Conservation (phyloP, 2,888 invertebrate species). For the Belgica antarctica region DNA sequence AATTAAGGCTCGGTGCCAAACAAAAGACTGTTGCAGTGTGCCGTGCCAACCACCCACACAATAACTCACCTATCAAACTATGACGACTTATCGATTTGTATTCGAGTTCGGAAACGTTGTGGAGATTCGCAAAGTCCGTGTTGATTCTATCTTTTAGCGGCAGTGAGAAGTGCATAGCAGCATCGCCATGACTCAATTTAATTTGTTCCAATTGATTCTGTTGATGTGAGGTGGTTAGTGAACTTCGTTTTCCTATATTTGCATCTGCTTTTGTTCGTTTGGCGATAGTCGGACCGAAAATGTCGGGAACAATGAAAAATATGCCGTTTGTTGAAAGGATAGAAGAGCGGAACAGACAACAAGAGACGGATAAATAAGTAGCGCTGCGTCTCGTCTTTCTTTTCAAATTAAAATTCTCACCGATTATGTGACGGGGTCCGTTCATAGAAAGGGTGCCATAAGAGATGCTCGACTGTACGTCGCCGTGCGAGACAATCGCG, state of each 20-base stretch:
- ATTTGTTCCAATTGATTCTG: conserved; percentile 30
- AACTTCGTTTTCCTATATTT: too few relatives aligned
- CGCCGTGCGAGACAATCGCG: conserved; percentile 65
- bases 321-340: too few relatives aligned
- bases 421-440: conserved; percentile 63
- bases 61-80: conserved; percentile 39
- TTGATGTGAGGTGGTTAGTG: conserved; percentile 18
- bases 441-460: conserved; percentile 51
- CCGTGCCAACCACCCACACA: neutral
- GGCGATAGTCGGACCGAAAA: too few relatives aligned
- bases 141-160: conserved; percentile 26
- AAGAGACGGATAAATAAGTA: too few relatives aligned
- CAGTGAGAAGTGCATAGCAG: conserved; percentile 35
- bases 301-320: too few relatives aligned
- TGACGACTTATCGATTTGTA: conserved; percentile 9
- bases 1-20: neutral
- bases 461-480: conserved; percentile 52
- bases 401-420: conserved; percentile 53
- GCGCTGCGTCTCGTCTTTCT: neutral
- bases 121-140: conserved; percentile 36
- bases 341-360: too few relatives aligned
- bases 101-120: neutral
- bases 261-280: neutral
- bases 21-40: neutral
- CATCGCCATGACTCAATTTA: conserved; percentile 21